phyloP scores from a whole-genome alignment of 2,113 vertebrate species.

The Calyptomena viridis region DNA sequence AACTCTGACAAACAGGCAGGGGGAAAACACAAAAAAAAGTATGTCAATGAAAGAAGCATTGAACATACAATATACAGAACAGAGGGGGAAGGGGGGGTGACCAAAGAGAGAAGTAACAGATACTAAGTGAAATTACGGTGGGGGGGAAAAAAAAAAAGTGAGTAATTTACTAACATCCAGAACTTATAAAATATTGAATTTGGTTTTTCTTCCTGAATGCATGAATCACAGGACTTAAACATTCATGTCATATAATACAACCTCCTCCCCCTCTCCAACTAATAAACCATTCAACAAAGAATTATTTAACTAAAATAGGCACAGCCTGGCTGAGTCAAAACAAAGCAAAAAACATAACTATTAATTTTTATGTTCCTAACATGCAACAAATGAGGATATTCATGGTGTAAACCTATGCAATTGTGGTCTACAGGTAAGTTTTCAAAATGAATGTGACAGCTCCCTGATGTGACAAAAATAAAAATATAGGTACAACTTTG shows the following conservation, averaged over 20 bases:
- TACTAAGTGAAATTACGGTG: not conserved
- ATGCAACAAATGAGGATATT: not conserved
- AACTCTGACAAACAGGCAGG: constrained; percentile 81
- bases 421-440: not conserved
- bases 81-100: not conserved
- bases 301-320: not conserved
- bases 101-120: constrained; percentile 26
- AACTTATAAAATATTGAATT: not conserved
- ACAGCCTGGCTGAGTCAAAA: not conserved
- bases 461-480: not conserved
- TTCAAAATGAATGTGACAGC: not conserved
- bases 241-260: not conserved
- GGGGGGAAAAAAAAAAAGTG: not conserved
- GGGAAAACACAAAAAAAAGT: not conserved
- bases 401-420: not conserved
- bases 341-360: not conserved
- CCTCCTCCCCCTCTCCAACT: not conserved
- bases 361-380: not conserved
- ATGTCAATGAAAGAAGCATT: constrained; percentile 39
- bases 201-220: not conserved
- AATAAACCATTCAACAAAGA: not conserved
- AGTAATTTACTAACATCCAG: not conserved
- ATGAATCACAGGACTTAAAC: not conserved
- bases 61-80: not conserved
- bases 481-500: not conserved